Percentiles rank a stretch among this genome's conserved stretches.
Conservation (phyloP, 2,797 vertebrate species). For the Pseudochaenichthys georgianus region DNA sequence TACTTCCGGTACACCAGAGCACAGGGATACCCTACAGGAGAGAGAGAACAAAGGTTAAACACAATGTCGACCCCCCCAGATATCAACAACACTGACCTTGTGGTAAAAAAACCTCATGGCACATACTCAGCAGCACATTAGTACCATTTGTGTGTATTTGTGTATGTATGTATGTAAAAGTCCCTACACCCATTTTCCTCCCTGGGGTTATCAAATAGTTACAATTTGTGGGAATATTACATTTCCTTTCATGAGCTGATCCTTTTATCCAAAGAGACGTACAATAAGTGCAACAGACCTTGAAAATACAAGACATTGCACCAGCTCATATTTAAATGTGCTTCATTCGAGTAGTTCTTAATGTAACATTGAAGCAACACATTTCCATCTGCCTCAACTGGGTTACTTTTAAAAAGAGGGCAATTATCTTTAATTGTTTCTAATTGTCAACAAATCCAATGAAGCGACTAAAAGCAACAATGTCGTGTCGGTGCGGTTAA, state of each 20-base stretch:
- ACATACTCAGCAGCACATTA: neutral
- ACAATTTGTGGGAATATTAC: neutral
- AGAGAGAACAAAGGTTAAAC: slow-evolving; percentile 39
- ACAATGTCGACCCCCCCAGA: slow-evolving; percentile 16
- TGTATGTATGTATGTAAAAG: neutral
- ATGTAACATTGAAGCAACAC: neutral
- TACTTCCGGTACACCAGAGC: slow-evolving; percentile 92
- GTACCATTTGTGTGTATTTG: neutral
- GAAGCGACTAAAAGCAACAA: neutral
- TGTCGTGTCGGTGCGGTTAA: neutral
- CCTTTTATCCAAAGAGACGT: too few species aligned
- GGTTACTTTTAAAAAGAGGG: neutral
- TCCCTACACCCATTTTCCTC: neutral
- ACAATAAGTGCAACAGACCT: too few species aligned
- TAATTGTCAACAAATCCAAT: neutral
- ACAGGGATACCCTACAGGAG: slow-evolving; percentile 91
- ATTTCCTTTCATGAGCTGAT: too few species aligned
- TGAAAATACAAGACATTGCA: neutral
- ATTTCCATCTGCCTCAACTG: neutral
- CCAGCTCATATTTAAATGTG: neutral
- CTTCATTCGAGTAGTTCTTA: neutral
- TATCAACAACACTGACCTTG: slow-evolving; percentile 44
- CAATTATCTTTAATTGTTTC: neutral
- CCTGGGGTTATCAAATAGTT: neutral
- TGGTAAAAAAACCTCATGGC: slow-evolving; percentile 1